These are phyloP conservation scores for Siniperca undulata DNA, from an alignment of 2,797 vertebrate species.

Conservation along the genomic window DNA sequence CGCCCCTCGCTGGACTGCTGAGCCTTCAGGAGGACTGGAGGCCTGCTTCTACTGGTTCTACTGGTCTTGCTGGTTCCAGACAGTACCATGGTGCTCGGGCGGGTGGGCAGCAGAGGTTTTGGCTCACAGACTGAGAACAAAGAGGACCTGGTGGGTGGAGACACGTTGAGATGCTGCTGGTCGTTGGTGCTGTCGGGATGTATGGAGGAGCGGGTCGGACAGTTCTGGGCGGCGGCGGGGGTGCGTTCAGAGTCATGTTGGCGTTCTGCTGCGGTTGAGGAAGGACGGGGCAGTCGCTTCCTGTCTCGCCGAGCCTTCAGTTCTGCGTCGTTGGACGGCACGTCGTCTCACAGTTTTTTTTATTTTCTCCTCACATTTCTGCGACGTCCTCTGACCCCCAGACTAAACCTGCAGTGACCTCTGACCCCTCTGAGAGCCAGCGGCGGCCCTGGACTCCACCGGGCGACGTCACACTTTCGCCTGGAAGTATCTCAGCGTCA, in stretches of 20 bases:
- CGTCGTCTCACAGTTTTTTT: not conserved
- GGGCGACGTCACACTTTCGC: conserved; percentile 23
- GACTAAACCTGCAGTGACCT: conserved; percentile 38
- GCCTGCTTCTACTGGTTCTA: conserved; percentile 7
- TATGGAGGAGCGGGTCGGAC: not conserved
- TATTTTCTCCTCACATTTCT: not conserved
- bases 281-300: not conserved
- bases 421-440: conserved; percentile 36
- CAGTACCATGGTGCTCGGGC: not conserved
- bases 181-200: conserved; percentile 4
- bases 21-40: conserved; percentile 1
- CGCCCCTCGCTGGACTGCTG: conserved; percentile 41
- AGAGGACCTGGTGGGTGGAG: conserved; percentile 35
- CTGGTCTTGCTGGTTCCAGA: conserved; percentile 38
- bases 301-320: not conserved
- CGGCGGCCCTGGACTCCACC: not conserved
- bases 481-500: conserved; percentile 40
- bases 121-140: conserved; percentile 23
- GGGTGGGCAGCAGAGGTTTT: conserved; percentile 33
- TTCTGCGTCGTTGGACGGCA: not conserved
- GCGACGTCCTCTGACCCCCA: conserved; percentile 1
- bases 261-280: not conserved
- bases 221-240: not conserved
- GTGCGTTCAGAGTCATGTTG: not conserved
- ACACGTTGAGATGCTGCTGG: not conserved